Base-by-base conservation (phyloP, 2,888 invertebrate genomes). In the Andrena haemorrhoa region DNA sequence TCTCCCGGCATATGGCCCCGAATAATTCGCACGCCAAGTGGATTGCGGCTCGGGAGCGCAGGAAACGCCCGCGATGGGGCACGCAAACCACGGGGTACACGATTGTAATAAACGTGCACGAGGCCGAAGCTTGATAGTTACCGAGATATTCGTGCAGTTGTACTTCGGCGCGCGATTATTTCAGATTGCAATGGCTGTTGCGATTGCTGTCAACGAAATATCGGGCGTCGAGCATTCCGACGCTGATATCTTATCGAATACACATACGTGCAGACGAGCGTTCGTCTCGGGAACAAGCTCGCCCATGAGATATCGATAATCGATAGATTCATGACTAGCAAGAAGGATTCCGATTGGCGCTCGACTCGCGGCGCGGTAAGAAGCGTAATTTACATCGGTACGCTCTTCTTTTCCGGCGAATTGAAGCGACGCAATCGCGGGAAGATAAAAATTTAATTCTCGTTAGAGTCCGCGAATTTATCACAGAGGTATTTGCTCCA, bases 391-490 rank as follows among this genome's bases (percentile, higher is more conserved):
- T 58, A 70, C 58, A 31, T 56, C 16, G 23, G 49, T 12, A 53
- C 6, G 47, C n/a, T 60, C 56, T 29, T 31, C 63, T 12, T 26
- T 41, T 26, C 49, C 6, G 33, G 4, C 5, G 31, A 7, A 58
- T 71, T 49, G 49, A 65, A 60, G 6, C 23, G 60, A 8, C 6
- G 26, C 47, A 74, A 51, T 65, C 53, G 72, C 8, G 69, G 68
- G n/a, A 47, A 60, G 72, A 69, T 73, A 77, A 79, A 68, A 77
- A 85, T 77, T 69, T 75, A 65, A 75, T 82, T 79, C 88, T 73
- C 82, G 68, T 75, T 78, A 75, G 66, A 82, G 60, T 71, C 79
- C 79, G 75, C 29, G 61, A 87, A 87, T 85, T 87, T 74, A 78
- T 68, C 61, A 63, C 63, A 20, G 56, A 68, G 58, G 70, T 75